These are phyloP conservation scores for Amphiprion ocellaris DNA, from an alignment of 2,113 vertebrate genomes.

Conservation along the genomic window DNA sequence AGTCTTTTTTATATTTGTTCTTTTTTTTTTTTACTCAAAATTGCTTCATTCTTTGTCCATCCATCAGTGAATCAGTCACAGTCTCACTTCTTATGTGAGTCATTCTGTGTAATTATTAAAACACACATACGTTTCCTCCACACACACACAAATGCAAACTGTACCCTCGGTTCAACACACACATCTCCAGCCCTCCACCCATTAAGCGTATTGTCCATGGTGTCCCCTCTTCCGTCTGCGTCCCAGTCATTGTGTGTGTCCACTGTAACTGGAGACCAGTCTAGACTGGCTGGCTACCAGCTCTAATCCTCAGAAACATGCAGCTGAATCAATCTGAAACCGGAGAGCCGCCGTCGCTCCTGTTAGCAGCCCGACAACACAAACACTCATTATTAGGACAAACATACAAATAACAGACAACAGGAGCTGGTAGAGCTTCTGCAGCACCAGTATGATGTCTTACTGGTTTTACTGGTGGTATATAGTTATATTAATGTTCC, in stretches of 20 bases:
- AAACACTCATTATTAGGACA: conserved; percentile 58
- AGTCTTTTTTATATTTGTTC: no score
- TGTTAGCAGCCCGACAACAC: conserved; percentile 63
- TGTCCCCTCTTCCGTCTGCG: conserved; percentile 59
- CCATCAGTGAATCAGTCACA: no score
- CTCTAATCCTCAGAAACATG: conserved; percentile 95
- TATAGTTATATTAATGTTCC: no score
- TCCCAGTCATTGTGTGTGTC: conserved; percentile 89
- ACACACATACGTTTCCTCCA: no score
- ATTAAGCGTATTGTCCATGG: conserved; percentile 62
- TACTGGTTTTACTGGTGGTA: not conserved
- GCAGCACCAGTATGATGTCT: not conserved
- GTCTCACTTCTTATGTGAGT: no score
- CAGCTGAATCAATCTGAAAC: conserved; percentile 95
- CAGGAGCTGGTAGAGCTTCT: not conserved
- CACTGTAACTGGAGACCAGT: conserved; percentile 94
- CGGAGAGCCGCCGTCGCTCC: conserved; percentile 79
- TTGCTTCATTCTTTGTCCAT: no score
- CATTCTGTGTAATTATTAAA: no score
- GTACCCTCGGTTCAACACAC: not conserved
- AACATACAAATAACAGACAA: conserved; percentile 61
- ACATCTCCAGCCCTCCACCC: conserved; percentile 18
- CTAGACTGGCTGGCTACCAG: conserved; percentile 96
- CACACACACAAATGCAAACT: not conserved
- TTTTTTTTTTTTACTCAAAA: no score